Percentiles rank a stretch among this genome's conserved stretches.
phyloP scores from a whole-genome alignment of 2,113 vertebrate species.

The Tetrax tetrax region DNA sequence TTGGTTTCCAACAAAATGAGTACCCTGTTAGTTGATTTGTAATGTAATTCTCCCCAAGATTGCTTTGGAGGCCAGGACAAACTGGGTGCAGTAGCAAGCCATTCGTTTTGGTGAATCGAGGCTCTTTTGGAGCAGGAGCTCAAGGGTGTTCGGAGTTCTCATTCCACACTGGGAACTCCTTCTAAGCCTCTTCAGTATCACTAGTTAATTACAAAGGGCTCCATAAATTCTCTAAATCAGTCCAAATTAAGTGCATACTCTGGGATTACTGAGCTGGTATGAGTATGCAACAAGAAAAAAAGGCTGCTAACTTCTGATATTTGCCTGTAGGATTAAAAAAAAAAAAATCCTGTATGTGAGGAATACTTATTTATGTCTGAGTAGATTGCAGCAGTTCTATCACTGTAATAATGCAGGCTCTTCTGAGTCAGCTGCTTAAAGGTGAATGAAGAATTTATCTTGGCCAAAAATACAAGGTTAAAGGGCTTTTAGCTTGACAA shows the following conservation, averaged over 20 bases:
- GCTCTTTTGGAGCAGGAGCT: not conserved
- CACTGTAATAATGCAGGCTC: not conserved
- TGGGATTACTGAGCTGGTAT: not conserved
- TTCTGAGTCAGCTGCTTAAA: not conserved
- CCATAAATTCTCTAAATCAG: not conserved
- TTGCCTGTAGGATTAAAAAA: not conserved
- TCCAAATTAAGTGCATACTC: not conserved
- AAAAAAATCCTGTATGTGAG: accelerated
- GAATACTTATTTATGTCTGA: not conserved
- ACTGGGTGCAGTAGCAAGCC: not conserved
- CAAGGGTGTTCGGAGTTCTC: not conserved
- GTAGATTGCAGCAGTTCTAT: not conserved
- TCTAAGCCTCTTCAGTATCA: not conserved
- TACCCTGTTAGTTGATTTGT: not conserved
- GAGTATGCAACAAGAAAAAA: not conserved
- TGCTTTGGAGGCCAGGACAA: not conserved
- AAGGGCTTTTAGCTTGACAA: slow-evolving; percentile 20
- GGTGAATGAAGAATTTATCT: not conserved
- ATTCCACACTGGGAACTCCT: not conserved
- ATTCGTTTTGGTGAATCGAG: not conserved
- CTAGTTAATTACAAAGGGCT: not conserved
- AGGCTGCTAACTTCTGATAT: not conserved
- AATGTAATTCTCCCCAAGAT: not conserved
- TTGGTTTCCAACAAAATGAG: not conserved
- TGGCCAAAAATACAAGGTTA: slow-evolving; percentile 6